These are phyloP conservation scores for Drosophila melanosoma DNA, from an alignment of 2,888 invertebrate genomes.

Conservation along the genomic window DNA sequence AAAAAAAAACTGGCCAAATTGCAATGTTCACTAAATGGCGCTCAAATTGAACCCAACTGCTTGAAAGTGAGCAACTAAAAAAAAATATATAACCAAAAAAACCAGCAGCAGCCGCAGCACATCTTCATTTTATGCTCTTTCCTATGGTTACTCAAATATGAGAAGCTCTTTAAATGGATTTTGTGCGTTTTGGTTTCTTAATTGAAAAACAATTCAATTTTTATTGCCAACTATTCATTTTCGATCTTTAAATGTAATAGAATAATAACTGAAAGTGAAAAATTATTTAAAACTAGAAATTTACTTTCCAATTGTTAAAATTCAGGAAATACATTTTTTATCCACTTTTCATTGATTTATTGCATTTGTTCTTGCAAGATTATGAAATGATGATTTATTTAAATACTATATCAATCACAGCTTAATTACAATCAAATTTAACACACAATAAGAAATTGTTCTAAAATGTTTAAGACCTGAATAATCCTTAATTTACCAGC, in stretches of 20 bases:
- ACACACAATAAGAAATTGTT: neutral
- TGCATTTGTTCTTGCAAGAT: neutral
- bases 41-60: conserved; percentile 65
- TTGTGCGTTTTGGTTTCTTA: neutral
- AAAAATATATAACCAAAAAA: neutral
- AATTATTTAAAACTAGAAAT: neutral
- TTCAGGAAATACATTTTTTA: neutral
- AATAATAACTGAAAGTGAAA: neutral
- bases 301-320: neutral
- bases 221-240: neutral
- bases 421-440: neutral
- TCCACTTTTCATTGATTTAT: neutral
- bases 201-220: neutral
- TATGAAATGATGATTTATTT: neutral
- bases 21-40: conserved; percentile 60
- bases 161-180: conserved; percentile 7
- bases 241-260: neutral
- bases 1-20: conserved; percentile 42
- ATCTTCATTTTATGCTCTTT: conserved; percentile 65
- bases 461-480: neutral
- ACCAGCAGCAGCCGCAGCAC: conserved; percentile 35
- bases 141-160: conserved; percentile 8
- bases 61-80: conserved; percentile 24
- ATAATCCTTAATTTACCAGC: neutral
- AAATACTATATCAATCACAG: neutral